These are phyloP conservation scores for Agrenia bidenticulata DNA, from an alignment of 2,888 invertebrate genomes.

Conservation along the genomic window DNA sequence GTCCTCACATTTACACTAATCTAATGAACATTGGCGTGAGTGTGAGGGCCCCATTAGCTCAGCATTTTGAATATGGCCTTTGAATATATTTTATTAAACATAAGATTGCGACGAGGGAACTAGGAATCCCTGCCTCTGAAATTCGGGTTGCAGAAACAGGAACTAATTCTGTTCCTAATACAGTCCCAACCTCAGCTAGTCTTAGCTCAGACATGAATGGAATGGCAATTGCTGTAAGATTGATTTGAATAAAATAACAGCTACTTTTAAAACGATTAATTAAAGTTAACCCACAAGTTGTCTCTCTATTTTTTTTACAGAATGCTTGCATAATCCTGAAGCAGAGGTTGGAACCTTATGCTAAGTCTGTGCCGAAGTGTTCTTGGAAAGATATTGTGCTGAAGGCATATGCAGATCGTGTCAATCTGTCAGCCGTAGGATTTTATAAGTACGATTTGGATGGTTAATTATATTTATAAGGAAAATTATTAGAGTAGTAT, in stretches of 20 bases:
- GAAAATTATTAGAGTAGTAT: too few relatives aligned
- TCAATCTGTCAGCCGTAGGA: constrained; percentile 79
- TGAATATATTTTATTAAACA: too few relatives aligned
- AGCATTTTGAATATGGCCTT: neutral
- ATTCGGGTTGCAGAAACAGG: constrained; percentile 55
- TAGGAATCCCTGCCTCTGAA: constrained; percentile 50
- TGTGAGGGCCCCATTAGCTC: neutral
- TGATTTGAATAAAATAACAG: too few relatives aligned
- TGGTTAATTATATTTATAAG: neutral
- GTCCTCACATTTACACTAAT: too few relatives aligned
- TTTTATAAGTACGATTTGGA: constrained; percentile 68
- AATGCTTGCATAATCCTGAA: constrained; percentile 76
- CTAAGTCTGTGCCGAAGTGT: constrained; percentile 70
- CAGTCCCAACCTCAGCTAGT: constrained; percentile 57
- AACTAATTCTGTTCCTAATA: constrained; percentile 58
- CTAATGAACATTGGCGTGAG: neutral
- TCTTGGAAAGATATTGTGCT: constrained; percentile 82
- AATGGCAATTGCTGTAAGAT: constrained; percentile 55
- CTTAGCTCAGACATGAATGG: constrained; percentile 58
- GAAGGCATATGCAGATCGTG: constrained; percentile 73
- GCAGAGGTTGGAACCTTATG: constrained; percentile 72
- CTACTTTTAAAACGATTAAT: too few relatives aligned
- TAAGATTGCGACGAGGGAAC: constrained; percentile 54
- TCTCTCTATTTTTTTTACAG: constrained; percentile 56
- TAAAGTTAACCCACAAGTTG: too few relatives aligned